These are phyloP conservation scores for Deilephila porcellus DNA, from an alignment of 2,888 invertebrate species.

Conservation along the genomic window DNA sequence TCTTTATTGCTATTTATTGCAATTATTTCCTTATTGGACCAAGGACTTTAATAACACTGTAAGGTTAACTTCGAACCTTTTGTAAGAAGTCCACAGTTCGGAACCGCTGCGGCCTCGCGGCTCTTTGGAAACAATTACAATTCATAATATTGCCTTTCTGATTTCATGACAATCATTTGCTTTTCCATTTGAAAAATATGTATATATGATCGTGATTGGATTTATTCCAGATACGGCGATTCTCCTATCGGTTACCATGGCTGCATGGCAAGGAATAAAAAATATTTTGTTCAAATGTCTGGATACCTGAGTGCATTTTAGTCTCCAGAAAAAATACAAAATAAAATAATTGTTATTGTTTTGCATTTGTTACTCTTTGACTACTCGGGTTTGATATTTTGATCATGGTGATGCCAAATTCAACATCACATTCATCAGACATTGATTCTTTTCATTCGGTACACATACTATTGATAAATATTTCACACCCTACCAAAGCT, in stretches of 20 bases:
- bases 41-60: constrained; percentile 15
- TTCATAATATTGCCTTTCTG: not conserved
- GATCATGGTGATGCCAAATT: too few relatives aligned
- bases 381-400: too few relatives aligned
- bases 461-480: too few relatives aligned
- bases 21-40: constrained; percentile 24
- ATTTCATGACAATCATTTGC: not conserved
- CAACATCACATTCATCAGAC: too few relatives aligned
- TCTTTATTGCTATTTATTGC: constrained; percentile 32
- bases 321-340: too few relatives aligned
- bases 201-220: not conserved
- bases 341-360: too few relatives aligned
- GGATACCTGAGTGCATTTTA: not conserved
- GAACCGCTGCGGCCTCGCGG: not conserved
- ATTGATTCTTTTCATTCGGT: not conserved
- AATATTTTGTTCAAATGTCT: not conserved
- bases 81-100: not conserved
- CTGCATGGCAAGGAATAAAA: fast-evolving
- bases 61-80: constrained; percentile 15
- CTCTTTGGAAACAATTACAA: not conserved
- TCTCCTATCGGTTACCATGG: not conserved
- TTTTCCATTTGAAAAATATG: not conserved
- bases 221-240: not conserved
- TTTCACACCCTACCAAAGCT: too few relatives aligned
- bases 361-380: too few relatives aligned